Evolutionary conservation across 2,797 vertebrate genomes (phyloP), one percentile per base, ranked within the genome.

Genomic region (Pangasius larnaudii): DNA sequence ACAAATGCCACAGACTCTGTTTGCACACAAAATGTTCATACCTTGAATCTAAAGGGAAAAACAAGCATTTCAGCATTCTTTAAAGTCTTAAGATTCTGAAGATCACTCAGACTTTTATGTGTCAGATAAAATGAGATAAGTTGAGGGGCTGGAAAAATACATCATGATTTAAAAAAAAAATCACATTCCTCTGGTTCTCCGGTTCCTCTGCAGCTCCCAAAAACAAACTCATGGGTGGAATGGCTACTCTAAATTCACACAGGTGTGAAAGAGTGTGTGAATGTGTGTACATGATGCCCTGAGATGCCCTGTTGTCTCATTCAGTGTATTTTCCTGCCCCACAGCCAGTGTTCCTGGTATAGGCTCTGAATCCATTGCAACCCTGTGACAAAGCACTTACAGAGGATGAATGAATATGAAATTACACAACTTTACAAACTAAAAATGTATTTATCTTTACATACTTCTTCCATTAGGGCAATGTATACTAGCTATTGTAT

Each of bases 11-110:
- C 36, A 59, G 36, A n/a, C 14, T 83, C 61, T 81, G n/a, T 18
- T 56, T 56, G 18, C 53, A 39, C 4, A 59, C 36, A n/a, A 61
- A 63, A 42, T 42, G 5, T 42, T 59, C 33, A 27, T 27, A 22
- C 27, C 27, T 6, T 22, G 46, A 24, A 33, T 46, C 24, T 27
- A 39, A 82, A 27, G n/a, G 19, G 27, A 74, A 69, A 46, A 49
- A 75, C 46, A 16, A 53, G n/a, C 9, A 14, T 19, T 78, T 78
- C 16, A 78, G n/a, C 49, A 78, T 78, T 78, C 14, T 30, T 78
- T 30, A 16, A 51, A 71, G 59, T 89, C 16, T 82, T 24, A 56
- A 16, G 39, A 9, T 87, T 75, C 19, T 65, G 46, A 72, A 85
- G 13, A 14, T 42, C 16, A 8, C 11, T 33, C 59, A 53, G 36